Evolutionary conservation across 1,140 invertebrate species (phyloP), one percentile per base, ranked within the genome.

Genomic region (Hestina assimilis): DNA sequence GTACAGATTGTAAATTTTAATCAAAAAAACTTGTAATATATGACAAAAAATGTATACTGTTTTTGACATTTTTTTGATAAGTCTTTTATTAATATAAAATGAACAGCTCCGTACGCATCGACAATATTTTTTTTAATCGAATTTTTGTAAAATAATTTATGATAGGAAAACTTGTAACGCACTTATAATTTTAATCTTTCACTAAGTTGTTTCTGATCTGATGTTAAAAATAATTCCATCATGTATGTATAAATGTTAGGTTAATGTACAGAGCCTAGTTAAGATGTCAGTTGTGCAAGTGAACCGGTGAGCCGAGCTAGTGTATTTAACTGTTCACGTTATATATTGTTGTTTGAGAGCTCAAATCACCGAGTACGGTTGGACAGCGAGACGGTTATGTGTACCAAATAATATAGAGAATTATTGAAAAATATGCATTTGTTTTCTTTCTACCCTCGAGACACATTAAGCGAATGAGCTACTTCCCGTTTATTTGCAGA

Each of bases 401-500:
- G 80, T 83, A 83, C 80, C 80, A 83, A 83, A 83, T 83, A 79
- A 83, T 83, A 83, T 79, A 80, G 74, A 79, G 69, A 71, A 80
- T 79, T 67, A 67, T 67, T 48, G 43, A 56, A 56, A 56, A 47
- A 47, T 28, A 38, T 46, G n/a, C 14, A 17, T 19, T 41, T 43
- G 21, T 33, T 42, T 29, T 15, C 29, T 35, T 14, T 35, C 11
- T 23, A 24, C 15, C 20, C 20, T 24, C n/a, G 20, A n/a, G n/a
- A n/a, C n/a, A n/a, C n/a, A n/a, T n/a, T n/a, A n/a, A n/a, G n/a
- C n/a, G n/a, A n/a, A n/a, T n/a, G n/a, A n/a, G n/a, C n/a, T n/a
- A n/a, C n/a, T n/a, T n/a, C n/a, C n/a, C n/a, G n/a, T n/a, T n/a
- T n/a, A n/a, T n/a, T n/a, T n/a, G n/a, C n/a, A n/a, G n/a, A n/a